Percentiles rank a stretch among this genome's conserved stretches.
phyloP scores from a whole-genome alignment of 2,113 vertebrate species.

The Mionectes macconnelli region DNA sequence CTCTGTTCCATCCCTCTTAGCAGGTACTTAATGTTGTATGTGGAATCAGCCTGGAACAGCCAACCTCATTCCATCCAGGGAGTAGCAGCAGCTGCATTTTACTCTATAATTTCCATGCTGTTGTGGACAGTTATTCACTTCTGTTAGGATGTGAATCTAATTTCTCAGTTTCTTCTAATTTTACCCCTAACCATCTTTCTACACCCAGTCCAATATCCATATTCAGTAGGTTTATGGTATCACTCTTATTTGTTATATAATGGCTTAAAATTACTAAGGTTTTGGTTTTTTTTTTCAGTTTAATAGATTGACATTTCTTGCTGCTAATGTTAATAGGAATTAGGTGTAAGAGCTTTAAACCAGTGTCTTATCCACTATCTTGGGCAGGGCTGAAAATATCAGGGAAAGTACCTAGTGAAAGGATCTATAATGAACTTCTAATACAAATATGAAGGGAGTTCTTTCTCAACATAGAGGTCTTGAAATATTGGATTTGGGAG shows the following conservation, averaged over 20 bases:
- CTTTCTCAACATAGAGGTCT: background rate
- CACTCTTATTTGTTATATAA: background rate
- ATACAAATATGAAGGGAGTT: background rate
- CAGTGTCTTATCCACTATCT: background rate
- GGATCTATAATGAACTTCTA: background rate
- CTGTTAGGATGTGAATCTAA: background rate
- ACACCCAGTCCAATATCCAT: background rate
- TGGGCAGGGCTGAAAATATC: background rate
- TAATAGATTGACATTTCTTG: background rate
- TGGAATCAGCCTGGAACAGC: background rate
- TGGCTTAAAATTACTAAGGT: background rate
- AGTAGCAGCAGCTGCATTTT: background rate
- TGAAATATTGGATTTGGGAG: background rate
- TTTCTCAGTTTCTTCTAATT: background rate
- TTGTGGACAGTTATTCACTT: background rate
- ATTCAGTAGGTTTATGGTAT: background rate
- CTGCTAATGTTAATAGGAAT: background rate
- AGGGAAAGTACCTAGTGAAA: background rate
- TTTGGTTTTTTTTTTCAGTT: background rate
- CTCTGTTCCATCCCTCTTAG: background rate
- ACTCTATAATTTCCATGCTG: background rate
- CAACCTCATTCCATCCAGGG: background rate
- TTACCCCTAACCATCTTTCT: background rate
- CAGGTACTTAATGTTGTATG: background rate
- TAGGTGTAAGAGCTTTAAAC: background rate